These are phyloP conservation scores for Chaetogeoica ovagalla DNA, from an alignment of 2,888 invertebrate species.

Conservation along the genomic window DNA sequence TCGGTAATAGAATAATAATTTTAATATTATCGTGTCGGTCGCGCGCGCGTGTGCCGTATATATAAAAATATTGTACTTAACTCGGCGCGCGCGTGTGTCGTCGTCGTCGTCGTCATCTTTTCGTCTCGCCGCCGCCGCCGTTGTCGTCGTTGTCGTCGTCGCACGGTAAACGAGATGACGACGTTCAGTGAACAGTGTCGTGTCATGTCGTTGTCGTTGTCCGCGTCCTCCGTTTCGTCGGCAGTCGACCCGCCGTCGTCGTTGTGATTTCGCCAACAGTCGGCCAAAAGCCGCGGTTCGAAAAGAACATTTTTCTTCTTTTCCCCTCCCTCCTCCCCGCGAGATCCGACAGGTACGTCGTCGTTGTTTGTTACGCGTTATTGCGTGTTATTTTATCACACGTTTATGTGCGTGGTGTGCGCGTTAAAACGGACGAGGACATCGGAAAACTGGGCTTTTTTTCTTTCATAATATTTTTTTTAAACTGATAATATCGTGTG, in stretches of 20 bases:
- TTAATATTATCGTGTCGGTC: no score
- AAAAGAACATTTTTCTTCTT: no score
- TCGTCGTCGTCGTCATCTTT: no score
- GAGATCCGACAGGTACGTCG: slow-evolving; percentile 5
- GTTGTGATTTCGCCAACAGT: not conserved
- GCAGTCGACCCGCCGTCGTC: not conserved
- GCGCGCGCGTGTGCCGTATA: no score
- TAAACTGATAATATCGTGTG: no score
- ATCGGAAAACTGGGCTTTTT: no score
- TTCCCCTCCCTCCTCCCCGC: not conserved
- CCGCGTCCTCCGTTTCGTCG: not conserved
- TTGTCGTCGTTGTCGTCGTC: not conserved
- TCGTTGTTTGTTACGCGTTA: not conserved
- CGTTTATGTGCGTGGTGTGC: not conserved
- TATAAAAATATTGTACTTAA: no score
- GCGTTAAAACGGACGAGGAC: not conserved
- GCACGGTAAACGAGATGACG: not conserved
- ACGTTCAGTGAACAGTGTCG: not conserved
- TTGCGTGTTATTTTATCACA: slow-evolving; percentile 41
- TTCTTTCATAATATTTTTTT: no score
- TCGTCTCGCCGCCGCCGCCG: no score
- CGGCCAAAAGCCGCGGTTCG: no score
- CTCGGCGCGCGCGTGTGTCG: no score
- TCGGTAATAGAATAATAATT: no score
- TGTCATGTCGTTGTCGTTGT: not conserved